Percentiles rank a stretch among this genome's conserved stretches.
Evolutionary conservation across 2,888 invertebrate genomes (phyloP).

Genomic region (Diabrotica balteata): DNA sequence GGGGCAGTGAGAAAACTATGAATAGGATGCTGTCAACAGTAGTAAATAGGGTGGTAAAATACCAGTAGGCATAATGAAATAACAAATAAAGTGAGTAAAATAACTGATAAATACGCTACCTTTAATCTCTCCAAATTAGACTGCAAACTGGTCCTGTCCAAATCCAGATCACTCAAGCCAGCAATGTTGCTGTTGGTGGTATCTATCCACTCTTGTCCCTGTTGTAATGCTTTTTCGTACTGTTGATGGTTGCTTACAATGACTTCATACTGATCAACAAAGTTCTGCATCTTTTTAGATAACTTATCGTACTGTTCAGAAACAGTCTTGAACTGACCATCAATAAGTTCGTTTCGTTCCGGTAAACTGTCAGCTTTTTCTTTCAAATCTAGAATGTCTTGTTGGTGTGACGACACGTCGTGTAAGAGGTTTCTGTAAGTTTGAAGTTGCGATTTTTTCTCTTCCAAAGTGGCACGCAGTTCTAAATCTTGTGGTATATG

Average conservation of each 20-base stretch:
- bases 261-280: slow-evolving; percentile 84
- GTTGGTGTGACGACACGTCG: slow-evolving; percentile 84
- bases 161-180: slow-evolving; percentile 82
- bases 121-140: slow-evolving; percentile 87
- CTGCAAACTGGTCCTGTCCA: slow-evolving; percentile 84
- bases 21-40: background rate
- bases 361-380: slow-evolving; percentile 82
- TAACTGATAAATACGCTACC: slow-evolving; percentile 17
- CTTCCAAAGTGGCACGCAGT: slow-evolving; percentile 85
- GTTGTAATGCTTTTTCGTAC: slow-evolving; percentile 85
- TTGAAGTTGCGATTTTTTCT: slow-evolving; percentile 88
- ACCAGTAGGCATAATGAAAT: no score
- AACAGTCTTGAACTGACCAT: slow-evolving; percentile 73
- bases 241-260: slow-evolving; percentile 90
- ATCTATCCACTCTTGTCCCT: slow-evolving; percentile 86
- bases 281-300: slow-evolving; percentile 74
- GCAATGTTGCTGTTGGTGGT: slow-evolving; percentile 82
- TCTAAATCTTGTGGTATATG: slow-evolving; percentile 81
- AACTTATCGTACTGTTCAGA: slow-evolving; percentile 76
- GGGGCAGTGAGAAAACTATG: background rate
- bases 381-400: slow-evolving; percentile 81
- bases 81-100: no score
- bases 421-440: slow-evolving; percentile 82
- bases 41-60: no score
- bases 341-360: slow-evolving; percentile 77